Evolutionary conservation across 2,888 invertebrate genomes (phyloP), one percentile per base, ranked within the genome.

Genomic region (Cataglyphis altisquamis): DNA sequence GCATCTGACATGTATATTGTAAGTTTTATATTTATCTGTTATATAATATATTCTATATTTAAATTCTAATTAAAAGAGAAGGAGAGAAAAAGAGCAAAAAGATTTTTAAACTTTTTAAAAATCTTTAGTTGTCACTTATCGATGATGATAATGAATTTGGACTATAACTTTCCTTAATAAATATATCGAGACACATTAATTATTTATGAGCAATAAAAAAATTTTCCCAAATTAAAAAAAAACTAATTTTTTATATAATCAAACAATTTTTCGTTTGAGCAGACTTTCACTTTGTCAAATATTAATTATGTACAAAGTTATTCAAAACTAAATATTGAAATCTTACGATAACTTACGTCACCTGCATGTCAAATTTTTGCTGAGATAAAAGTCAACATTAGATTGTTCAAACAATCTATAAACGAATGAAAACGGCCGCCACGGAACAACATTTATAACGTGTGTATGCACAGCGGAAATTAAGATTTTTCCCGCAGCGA

Each of bases 401-500:
- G 21, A 25, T 18, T 21, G 4, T 25, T n/a, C n/a, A 29, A 67
- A 41, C 39, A 25, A 68, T 70, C 9, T 21, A n/a, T 52, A 52
- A 52, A 45, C 32, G 21, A 70, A 62, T 18, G 18, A 60, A 45
- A 18, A 5, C 21, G 15, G 5, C 12, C 39, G 18, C 57, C 25
- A 52, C 21, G n/a, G 15, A 12, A 2, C 32, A 68, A 4, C 32
- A 32, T 68, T 60, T 55, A 36, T 52, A 67, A 77, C 45, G 68
- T 15, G 29, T 48, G 48, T 45, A 45, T 5, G 15, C 48, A 48
- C 60, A 21, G 25, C 25, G 12, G 55, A 68, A 72, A 70, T 72
- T 60, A 29, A 70, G 48, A 80, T 80, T 80, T 70, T 70, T 36
- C 18, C 8, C 21, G 48, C 60, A 48, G 9, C 60, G n/a, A 60